These are phyloP conservation scores for Anagyrus pseudococci DNA, from an alignment of 2,888 invertebrate species.

Conservation along the genomic window DNA sequence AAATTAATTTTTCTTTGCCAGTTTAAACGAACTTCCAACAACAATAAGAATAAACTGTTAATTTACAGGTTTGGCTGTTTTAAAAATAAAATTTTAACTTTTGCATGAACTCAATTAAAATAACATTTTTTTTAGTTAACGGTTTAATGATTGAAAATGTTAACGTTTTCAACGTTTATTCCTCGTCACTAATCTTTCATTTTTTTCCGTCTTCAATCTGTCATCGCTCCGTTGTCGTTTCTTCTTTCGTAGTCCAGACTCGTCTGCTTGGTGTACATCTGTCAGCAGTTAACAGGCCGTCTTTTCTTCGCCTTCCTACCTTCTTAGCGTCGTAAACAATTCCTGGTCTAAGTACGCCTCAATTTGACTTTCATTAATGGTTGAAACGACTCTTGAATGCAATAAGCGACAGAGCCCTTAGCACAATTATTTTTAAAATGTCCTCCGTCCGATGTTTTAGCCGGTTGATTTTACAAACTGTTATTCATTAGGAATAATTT, in stretches of 20 bases:
- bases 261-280: constrained; percentile 17
- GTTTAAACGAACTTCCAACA: not conserved
- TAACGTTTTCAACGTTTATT: too few species aligned
- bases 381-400: constrained; percentile 13
- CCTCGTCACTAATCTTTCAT: not conserved
- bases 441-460: constrained; percentile 6
- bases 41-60: not conserved
- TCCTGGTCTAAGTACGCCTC: constrained; percentile 22
- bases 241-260: constrained; percentile 12
- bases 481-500: too few species aligned
- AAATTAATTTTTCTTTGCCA: not conserved
- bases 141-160: too few species aligned
- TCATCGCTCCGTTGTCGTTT: not conserved
- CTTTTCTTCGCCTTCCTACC: constrained; percentile 1
- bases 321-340: constrained; percentile 23
- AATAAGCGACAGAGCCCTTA: constrained; percentile 8
- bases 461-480: not conserved
- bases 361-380: constrained; percentile 31
- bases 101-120: too few species aligned
- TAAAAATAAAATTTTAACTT: too few species aligned
- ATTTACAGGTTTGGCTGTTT: too few species aligned
- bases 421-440: constrained; percentile 23
- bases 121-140: too few species aligned
- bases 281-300: constrained; percentile 23
- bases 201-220: constrained; percentile 6